phyloP scores from a whole-genome alignment of 2,797 vertebrate genomes.

The Glyptemys insculpta region DNA sequence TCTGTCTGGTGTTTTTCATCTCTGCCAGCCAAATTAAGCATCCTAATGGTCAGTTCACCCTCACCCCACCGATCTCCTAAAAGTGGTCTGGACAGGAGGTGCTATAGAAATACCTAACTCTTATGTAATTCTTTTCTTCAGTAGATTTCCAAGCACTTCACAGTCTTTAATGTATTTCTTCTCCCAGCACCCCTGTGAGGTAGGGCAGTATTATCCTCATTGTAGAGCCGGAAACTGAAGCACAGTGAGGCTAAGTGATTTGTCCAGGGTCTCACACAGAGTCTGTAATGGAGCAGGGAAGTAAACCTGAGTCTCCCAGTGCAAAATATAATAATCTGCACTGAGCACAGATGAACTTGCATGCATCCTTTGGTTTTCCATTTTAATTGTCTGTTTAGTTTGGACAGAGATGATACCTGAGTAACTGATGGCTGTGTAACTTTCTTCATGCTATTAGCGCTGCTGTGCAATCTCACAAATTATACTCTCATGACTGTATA shows the following conservation, averaged over 20 bases:
- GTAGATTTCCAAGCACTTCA: neutral
- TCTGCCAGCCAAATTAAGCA: neutral
- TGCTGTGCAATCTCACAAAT: neutral
- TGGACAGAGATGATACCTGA: neutral
- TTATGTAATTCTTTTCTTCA: neutral
- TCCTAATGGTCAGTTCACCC: neutral
- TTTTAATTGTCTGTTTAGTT: neutral
- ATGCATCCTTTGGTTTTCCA: neutral
- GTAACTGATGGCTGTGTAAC: neutral
- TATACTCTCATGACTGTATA: neutral
- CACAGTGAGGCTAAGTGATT: neutral
- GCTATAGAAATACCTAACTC: neutral
- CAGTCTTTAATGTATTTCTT: neutral
- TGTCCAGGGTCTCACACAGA: neutral
- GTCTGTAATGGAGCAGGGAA: too few species aligned
- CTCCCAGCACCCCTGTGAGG: neutral
- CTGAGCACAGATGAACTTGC: neutral
- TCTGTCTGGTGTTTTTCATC: neutral
- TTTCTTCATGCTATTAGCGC: neutral
- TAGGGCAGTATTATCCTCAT: neutral
- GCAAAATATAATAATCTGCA: neutral
- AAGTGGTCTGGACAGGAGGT: neutral
- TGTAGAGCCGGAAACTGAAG: neutral
- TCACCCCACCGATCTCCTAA: neutral
- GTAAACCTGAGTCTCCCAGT: too few species aligned